Base-by-base conservation (phyloP, 2,888 invertebrate species). In the Drosophila merina region DNA sequence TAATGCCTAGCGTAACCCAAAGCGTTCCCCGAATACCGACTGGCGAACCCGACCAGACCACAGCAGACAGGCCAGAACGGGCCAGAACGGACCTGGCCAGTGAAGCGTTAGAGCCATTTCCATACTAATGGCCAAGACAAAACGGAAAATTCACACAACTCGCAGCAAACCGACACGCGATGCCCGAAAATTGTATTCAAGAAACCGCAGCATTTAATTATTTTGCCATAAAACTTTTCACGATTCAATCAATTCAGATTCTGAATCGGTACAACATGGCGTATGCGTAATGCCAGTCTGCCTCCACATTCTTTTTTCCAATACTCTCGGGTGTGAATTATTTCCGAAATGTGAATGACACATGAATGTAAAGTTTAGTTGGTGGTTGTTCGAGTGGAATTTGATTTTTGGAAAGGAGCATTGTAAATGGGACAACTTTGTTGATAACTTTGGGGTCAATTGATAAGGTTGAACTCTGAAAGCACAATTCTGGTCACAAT, bases 161-260 rank as follows among this genome's bases (percentile, higher is more conserved):
- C 20, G 20, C 20, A 20, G 2, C 20, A 20, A 47, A 51, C 70
- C 70, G 52, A 58, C 79, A 84, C 73, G 85, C 85, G 64, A 74
- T 74, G 76, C 44, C 69, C 49, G 57, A 68, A 74, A 86, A 59
- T 51, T 28, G 40, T 83, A 59, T 51, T 28, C 36, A 26, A 42
- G 62, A 58, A 76, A 76, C 88, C 88, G 51, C 78, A 72, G 84
- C 74, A 71, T 78, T 85, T 77, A 77, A 83, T 86, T 83, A 80
- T 76, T 64, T 74, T 74, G 75, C 84, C 59, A 78, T 83, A 75
- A 77, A 85, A 83, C 71, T 86, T 88, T 85, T 76, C 77, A 76
- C 88, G 77, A 88, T 79, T 84, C 84, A 79, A 83, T 85, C 85
- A 86, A 88, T 85, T 79, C 59, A 67, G 70, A 78, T 72, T 52